These are phyloP conservation scores for Heliconius erato DNA, from an alignment of 2,888 invertebrate genomes.

Conservation along the genomic window DNA sequence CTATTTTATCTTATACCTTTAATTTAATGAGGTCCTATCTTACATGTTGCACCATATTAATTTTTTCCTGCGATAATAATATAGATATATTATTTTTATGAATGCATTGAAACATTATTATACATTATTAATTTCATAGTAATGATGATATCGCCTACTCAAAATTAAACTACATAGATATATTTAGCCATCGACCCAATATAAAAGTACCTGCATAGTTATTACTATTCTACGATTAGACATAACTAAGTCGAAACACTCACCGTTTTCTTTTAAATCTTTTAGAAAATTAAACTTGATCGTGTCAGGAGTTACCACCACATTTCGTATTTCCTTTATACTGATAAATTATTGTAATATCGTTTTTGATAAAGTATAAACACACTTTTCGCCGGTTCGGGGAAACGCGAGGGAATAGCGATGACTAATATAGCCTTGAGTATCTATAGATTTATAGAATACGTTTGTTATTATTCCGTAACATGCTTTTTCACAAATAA, in stretches of 20 bases:
- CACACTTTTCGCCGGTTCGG: neutral
- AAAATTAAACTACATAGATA: slow-evolving; percentile 11
- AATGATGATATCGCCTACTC: neutral
- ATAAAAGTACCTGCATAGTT: neutral
- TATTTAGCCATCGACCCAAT: neutral
- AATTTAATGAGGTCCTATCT: too few species aligned
- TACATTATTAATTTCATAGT: neutral
- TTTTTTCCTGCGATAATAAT: neutral
- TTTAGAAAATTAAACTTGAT: neutral
- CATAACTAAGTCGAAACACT: neutral
- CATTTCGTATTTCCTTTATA: neutral
- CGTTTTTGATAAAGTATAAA: neutral
- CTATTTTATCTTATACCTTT: neutral
- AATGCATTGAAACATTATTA: neutral
- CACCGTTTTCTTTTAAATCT: neutral
- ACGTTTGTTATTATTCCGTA: neutral
- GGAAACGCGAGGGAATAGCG: neutral
- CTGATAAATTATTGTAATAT: neutral
- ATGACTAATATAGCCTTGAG: slow-evolving; percentile 20
- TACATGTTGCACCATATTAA: slow-evolving; percentile 19
- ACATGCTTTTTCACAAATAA: neutral
- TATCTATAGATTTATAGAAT: neutral
- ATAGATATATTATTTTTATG: too few species aligned
- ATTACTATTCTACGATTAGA: neutral
- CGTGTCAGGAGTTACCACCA: neutral